Evolutionary conservation across 2,888 invertebrate genomes (phyloP).

Genomic region (Morpho helenor): DNA sequence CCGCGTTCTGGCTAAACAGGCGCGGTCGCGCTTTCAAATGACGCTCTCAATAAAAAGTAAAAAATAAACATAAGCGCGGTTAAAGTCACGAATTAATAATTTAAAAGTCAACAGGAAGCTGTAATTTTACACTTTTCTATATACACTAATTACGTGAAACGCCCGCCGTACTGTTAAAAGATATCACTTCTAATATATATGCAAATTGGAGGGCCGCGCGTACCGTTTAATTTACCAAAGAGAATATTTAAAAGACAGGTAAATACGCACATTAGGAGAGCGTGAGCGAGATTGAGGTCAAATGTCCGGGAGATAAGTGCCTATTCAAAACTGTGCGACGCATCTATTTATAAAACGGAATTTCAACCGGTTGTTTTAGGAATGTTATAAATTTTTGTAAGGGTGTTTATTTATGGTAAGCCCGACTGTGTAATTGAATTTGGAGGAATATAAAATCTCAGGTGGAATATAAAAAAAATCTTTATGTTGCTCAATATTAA

Average conservation of each 20-base stretch:
- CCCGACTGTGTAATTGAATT: background rate
- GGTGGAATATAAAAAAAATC: too few species aligned
- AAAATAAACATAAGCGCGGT: too few species aligned
- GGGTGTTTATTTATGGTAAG: constrained; percentile 7
- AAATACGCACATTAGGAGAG: constrained; percentile 24
- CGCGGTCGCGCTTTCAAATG: too few species aligned
- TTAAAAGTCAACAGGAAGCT: background rate
- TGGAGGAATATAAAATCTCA: too few species aligned
- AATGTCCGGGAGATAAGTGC: constrained; percentile 17
- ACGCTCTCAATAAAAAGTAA: too few species aligned
- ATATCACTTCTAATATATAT: constrained; percentile 26
- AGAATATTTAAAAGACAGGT: constrained; percentile 25
- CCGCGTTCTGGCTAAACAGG: too few species aligned
- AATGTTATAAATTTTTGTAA: constrained; percentile 1
- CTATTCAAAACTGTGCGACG: constrained; percentile 13
- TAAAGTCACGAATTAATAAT: background rate
- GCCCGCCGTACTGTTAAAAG: constrained; percentile 13
- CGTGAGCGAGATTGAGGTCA: constrained; percentile 21
- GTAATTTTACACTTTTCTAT: constrained; percentile 8
- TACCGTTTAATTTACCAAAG: constrained; percentile 25
- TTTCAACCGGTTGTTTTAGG: constrained; percentile 10
- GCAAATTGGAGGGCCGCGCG: constrained; percentile 22
- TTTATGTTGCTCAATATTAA: too few species aligned
- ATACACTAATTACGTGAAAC: constrained; percentile 13
- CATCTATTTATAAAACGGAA: constrained; percentile 10